Evolutionary conservation across 2,113 vertebrate species (phyloP).

Genomic region (Embiotoca jacksoni): DNA sequence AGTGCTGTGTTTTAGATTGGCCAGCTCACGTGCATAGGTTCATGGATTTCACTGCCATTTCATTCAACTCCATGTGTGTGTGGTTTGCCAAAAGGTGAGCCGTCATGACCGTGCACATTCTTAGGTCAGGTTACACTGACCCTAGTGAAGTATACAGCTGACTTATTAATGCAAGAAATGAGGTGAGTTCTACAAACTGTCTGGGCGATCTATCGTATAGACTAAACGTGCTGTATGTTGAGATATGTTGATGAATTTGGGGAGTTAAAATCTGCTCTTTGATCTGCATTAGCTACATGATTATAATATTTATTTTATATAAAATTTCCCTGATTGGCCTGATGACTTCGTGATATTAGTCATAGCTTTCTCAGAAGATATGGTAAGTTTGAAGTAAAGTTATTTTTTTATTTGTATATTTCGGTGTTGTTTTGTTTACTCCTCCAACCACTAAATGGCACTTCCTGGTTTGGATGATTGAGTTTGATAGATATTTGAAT

Average conservation of each 20-base stretch:
- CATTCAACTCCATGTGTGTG: conserved; percentile 6
- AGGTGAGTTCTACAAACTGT: conserved; percentile 8
- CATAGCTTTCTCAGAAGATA: too few relatives aligned
- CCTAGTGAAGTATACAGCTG: conserved; percentile 26
- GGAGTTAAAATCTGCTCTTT: neutral
- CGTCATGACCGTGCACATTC: conserved; percentile 27
- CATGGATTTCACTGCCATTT: conserved; percentile 39
- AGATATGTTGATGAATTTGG: neutral
- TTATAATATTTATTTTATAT: neutral
- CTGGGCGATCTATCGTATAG: conserved; percentile 24
- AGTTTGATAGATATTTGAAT: too few relatives aligned
- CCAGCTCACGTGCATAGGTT: neutral
- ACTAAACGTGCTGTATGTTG: neutral
- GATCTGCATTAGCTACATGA: neutral
- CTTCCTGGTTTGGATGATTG: too few relatives aligned
- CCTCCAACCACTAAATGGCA: too few relatives aligned
- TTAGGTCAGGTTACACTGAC: conserved; percentile 38
- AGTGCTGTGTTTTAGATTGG: conserved; percentile 53
- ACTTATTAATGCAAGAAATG: conserved; percentile 39
- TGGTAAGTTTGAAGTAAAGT: too few relatives aligned
- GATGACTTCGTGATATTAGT: neutral
- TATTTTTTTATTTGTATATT: too few relatives aligned
- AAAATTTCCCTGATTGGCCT: neutral
- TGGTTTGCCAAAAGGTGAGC: conserved; percentile 51
- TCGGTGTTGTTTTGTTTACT: neutral